Evolutionary conservation across 2,888 invertebrate genomes (phyloP), one percentile per base, ranked within the genome.

Genomic region (Microplitis manilae): DNA sequence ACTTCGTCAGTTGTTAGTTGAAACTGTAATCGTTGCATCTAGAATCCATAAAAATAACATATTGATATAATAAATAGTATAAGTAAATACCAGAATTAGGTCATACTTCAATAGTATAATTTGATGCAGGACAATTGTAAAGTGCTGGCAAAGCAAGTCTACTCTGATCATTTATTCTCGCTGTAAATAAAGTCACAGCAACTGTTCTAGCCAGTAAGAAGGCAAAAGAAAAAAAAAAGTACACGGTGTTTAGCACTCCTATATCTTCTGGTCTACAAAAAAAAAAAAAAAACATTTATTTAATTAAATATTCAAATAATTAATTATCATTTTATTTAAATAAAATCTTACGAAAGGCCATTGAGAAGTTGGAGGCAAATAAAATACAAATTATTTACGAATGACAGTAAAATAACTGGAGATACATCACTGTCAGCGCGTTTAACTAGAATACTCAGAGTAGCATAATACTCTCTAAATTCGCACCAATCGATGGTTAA

Each of bases 341-440:
- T 68, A 30, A 61, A n/a, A 38, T 50, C 92, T 91, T 89, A 94
- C 94, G 92, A 92, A 9, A 94, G 90, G 17, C 93, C 94, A 79
- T 94, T 92, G 79, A 94, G 94, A 9, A 95, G 90, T 84, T 95
- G 94, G 38, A 94, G 90, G 79, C 95, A 95, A 71, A 95, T 93
- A 84, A 94, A 95, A 86, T 94, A 95, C 70, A 95, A 91, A 85
- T 95, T 95, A 85, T 94, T 94, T 6, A 92, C 88, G 81, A 94
- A 94, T 0, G 94, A 94, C 17, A 95, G 85, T 0, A 94, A 86
- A 0, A 95, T 91, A 65, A 95, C 87, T 0, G 91, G 90, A 0
- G 94, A 93, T 5, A 95, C 90, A 59, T 92, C 89, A 4, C 90
- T 86, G 83, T 95, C 94, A 0, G 94, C 91, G 64, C 90, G 90